Base-by-base conservation (phyloP, 2,113 vertebrate genomes). In the Athene cunicularia region DNA sequence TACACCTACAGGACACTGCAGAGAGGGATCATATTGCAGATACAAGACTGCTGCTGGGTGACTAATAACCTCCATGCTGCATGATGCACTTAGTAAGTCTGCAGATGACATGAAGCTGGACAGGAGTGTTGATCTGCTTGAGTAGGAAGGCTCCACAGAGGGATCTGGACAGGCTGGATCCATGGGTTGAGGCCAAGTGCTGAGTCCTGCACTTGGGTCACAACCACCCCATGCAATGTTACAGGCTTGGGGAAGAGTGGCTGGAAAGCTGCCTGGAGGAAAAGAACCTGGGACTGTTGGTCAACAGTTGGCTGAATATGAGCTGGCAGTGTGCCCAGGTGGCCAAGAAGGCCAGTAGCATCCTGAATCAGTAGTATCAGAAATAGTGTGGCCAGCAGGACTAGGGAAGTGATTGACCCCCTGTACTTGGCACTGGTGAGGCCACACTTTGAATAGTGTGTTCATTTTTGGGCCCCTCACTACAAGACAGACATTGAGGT, bases 1-100 rank as follows among this genome's bases (percentile, higher is more conserved):
- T 24, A 1, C 2, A 19, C 47, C 60, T 27, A 33, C 19, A 35
- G 35, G n/a, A 68, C 28, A 17, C 26, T 8, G 6, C 7, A 16
- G 6, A 39, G 45, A 3, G 22, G 24, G 41, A 63, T 59, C 60
- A 16, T 16, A 21, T 0, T 10, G 35, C 68, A 73, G 7, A 11
- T 6, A 35, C 0, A 8, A 63, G n/a, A 50, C 24, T 45, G 32
- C 32, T 59, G 26, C 9, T 3, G 2, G 2, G 33, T 43, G 39
- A 52, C 41, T 47, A 60, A 32, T 5, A 50, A 45, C 55, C 45
- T 72, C 37, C 45, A 9, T 2, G 13, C 32, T 30, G 11, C 16
- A 2, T 1, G 6, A 28, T 1, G 15, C 17, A 5, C 30, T 43
- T 47, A 70, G 12, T 52, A 71, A 70, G 17, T 13, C 8, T 52